These are phyloP conservation scores for Theodoxus fluviatilis DNA, from an alignment of 2,888 invertebrate species.

Conservation along the genomic window DNA sequence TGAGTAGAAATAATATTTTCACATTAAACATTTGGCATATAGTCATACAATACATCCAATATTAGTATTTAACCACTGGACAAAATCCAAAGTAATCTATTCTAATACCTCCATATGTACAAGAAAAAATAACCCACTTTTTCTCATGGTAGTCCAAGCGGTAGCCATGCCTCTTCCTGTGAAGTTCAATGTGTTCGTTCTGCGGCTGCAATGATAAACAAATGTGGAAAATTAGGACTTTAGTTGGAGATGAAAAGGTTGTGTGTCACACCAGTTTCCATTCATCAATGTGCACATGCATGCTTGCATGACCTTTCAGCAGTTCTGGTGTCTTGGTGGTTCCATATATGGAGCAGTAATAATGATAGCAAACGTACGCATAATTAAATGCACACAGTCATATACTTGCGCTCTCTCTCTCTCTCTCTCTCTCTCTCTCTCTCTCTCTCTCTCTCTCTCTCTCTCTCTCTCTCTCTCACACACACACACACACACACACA, in stretches of 20 bases:
- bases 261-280: no score
- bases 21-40: not conserved
- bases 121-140: conserved; percentile 68
- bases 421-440: not conserved
- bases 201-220: conserved; percentile 69
- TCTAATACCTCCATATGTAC: not conserved
- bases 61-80: not conserved
- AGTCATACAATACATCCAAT: not conserved
- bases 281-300: no score
- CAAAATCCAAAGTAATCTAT: not conserved
- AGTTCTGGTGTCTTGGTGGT: no score
- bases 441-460: conserved; percentile 1
- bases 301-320: no score
- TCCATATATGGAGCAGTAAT: not conserved
- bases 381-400: not conserved
- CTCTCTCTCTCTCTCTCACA: conserved; percentile 20
- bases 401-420: not conserved
- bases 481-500: conserved; percentile 5
- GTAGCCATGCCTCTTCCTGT: conserved; percentile 93
- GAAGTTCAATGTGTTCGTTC: conserved; percentile 99
- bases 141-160: conserved; percentile 97
- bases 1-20: no score
- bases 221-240: conserved; percentile 1
- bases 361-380: not conserved
- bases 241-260: not conserved